These are phyloP conservation scores for Acanthurus leucopareius DNA, from an alignment of 2,797 vertebrate genomes.

Conservation along the genomic window DNA sequence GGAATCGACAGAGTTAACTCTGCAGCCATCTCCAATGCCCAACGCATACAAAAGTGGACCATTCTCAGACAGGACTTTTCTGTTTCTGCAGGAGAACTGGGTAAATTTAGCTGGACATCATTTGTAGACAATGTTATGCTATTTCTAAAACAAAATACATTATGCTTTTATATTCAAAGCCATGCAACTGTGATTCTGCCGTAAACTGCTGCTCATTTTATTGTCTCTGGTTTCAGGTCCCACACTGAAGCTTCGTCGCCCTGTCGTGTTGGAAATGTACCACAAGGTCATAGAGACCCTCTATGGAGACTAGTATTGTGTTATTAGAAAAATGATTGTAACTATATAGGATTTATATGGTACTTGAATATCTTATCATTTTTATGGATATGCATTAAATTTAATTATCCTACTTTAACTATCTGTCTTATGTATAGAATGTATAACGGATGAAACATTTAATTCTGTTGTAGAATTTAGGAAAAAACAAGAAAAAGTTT, in stretches of 20 bases:
- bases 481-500: slow-evolving; percentile 8
- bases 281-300: slow-evolving; percentile 85
- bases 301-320: slow-evolving; percentile 79
- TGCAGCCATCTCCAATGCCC: slow-evolving; percentile 85
- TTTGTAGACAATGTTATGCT: background rate
- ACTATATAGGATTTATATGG: slow-evolving; percentile 9
- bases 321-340: background rate
- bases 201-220: background rate
- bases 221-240: slow-evolving; percentile 83
- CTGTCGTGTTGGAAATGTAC: slow-evolving; percentile 87
- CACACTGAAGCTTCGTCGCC: slow-evolving; percentile 91
- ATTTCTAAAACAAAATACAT: background rate
- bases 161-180: background rate
- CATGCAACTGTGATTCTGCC: background rate
- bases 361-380: slow-evolving; percentile 10
- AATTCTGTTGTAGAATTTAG: slow-evolving; percentile 13
- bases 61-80: slow-evolving; percentile 90
- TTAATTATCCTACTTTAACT: slow-evolving; percentile 6
- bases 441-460: slow-evolving; percentile 16
- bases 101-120: slow-evolving; percentile 73
- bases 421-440: slow-evolving; percentile 31
- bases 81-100: slow-evolving; percentile 90
- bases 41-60: slow-evolving; percentile 90
- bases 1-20: slow-evolving; percentile 87
- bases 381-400: slow-evolving; percentile 12